Evolutionary conservation across 1,140 invertebrate species (phyloP).

Genomic region (Manduca sexta): DNA sequence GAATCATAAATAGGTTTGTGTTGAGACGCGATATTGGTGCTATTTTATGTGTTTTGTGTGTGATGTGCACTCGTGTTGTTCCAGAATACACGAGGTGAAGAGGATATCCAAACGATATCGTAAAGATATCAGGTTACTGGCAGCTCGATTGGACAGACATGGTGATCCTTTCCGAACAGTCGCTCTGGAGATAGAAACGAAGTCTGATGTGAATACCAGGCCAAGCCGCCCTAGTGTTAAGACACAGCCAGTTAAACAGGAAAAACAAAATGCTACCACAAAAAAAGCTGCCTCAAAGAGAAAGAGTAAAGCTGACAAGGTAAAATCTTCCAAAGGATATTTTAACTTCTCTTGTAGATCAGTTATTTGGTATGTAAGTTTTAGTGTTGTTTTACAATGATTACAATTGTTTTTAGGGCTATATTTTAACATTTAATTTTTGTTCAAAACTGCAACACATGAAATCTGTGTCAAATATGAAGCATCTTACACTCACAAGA

Average conservation of each 20-base stretch:
- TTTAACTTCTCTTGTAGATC: background rate
- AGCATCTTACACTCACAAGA: too few relatives aligned
- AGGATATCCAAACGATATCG: conserved; percentile 73
- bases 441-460: too few relatives aligned
- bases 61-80: conserved; percentile 30
- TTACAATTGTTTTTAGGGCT: too few relatives aligned
- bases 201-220: conserved; percentile 40
- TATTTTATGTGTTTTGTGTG: conserved; percentile 11
- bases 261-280: conserved; percentile 48
- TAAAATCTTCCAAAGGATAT: conserved; percentile 15
- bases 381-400: too few relatives aligned
- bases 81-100: conserved; percentile 75
- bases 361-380: too few relatives aligned
- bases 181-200: conserved; percentile 56
- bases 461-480: too few relatives aligned
- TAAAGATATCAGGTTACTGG: conserved; percentile 73
- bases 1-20: conserved; percentile 76
- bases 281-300: conserved; percentile 64
- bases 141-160: conserved; percentile 69
- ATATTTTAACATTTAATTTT: too few relatives aligned
- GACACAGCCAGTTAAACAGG: conserved; percentile 53
- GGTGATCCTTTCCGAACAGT: conserved; percentile 64
- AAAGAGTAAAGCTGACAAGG: conserved; percentile 71
- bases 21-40: conserved; percentile 19
- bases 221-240: conserved; percentile 35